Evolutionary conservation across 2,113 vertebrate genomes (phyloP), one percentile per base, ranked within the genome.

Genomic region (Laticauda colubrina): DNA sequence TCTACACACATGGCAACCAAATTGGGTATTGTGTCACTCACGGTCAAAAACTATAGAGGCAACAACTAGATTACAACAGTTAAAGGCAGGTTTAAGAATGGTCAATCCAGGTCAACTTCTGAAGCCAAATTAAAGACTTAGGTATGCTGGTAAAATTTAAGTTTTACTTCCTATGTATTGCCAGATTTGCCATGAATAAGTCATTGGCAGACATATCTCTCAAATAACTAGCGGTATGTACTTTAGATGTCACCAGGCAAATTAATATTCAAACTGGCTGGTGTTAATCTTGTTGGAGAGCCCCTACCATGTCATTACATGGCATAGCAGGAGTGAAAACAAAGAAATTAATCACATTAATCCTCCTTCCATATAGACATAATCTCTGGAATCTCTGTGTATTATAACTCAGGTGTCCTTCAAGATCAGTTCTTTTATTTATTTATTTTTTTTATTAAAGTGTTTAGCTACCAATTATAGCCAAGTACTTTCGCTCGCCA

Each of bases 181-280:
- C 89, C 94, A 94, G 93, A 94, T 91, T 0, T 0, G 90, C 92
- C 85, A 94, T 94, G 93, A 96, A 95, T 92, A 89, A 86, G 87
- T 95, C 57, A 39, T 94, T 95, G 93, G 94, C 96, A 94, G 93
- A 75, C 85, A 94, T 85, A 96, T 91, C 94, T 94, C 93, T 95
- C 95, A 95, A 96, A 94, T 0, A 94, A 94, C 93, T 95, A 91
- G 92, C 94, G 94, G 92, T 95, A 93, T 95, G 94, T 96, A 87
- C 48, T 95, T 94, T 95, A 96, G 95, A 91, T 94, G 91, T 95
- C 95, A 75, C 94, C 91, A 94, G 94, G 93, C 94, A 96, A 96
- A 96, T 95, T 91, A 94, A 96, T 97, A 97, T 96, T 96, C 94
- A 95, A 93, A 93, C 91, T 96, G 93, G 93, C 95, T 96, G 94